Conservation (phyloP, 2,888 invertebrate species). For the Cosmia pyralina region DNA sequence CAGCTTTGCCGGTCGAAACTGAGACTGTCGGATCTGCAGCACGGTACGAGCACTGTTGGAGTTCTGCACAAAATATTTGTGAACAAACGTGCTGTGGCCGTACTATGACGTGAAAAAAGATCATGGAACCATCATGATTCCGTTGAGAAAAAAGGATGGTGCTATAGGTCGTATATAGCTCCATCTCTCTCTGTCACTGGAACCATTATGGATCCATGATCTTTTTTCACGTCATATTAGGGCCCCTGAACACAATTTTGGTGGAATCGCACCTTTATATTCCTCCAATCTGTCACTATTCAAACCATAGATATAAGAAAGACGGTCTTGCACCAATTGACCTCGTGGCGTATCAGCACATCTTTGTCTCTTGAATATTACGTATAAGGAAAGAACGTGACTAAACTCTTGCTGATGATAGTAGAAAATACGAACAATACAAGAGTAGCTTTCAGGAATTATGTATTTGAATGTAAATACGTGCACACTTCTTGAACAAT, state of each 20-base stretch:
- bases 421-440: conserved; percentile 27
- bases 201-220: too few species aligned
- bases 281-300: conserved; percentile 35
- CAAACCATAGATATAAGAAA: too few species aligned
- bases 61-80: background rate
- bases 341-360: conserved; percentile 47
- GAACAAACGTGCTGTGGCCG: background rate
- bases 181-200: too few species aligned
- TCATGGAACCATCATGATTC: too few species aligned
- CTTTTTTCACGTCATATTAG: too few species aligned
- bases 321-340: conserved; percentile 51
- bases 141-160: too few species aligned
- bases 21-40: background rate
- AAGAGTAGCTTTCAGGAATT: conserved; percentile 6
- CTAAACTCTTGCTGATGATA: conserved; percentile 18
- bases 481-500: background rate
- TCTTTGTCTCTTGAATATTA: conserved; percentile 38
- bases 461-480: conserved; percentile 24
- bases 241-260: too few species aligned
- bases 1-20: background rate
- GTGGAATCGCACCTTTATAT: background rate
- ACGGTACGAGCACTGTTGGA: background rate
- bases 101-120: too few species aligned
- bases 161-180: too few species aligned
- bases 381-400: conserved; percentile 56